Evolutionary conservation across 2,888 invertebrate genomes (phyloP).

Genomic region (Drosophila hamatofila): DNA sequence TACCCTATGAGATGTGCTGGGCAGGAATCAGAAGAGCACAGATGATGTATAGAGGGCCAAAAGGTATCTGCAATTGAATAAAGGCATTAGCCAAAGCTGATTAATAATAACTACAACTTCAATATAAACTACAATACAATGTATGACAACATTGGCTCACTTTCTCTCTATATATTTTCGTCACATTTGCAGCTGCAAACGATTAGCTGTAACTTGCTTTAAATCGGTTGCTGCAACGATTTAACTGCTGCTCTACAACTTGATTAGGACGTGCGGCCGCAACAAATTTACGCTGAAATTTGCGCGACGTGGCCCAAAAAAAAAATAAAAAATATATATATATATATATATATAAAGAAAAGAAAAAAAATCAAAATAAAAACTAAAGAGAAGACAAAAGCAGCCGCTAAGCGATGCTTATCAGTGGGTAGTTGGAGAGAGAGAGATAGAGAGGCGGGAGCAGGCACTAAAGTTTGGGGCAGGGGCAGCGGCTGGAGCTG

Average conservation of each 20-base stretch:
- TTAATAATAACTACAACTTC: not conserved
- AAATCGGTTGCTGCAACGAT: slow-evolving; percentile 30
- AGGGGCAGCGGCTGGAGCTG: slow-evolving; percentile 7
- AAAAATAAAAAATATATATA: slow-evolving; percentile 8
- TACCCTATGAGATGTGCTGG: not conserved
- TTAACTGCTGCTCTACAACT: slow-evolving; percentile 43
- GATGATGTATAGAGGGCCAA: not conserved
- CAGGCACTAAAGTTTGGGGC: not conserved
- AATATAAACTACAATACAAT: too few species aligned
- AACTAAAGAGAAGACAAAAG: slow-evolving; percentile 29
- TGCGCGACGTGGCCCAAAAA: slow-evolving; percentile 33
- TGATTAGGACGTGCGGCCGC: slow-evolving; percentile 57
- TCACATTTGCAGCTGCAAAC: slow-evolving; percentile 68
- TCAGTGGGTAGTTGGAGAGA: slow-evolving; percentile 24
- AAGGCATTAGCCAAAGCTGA: not conserved
- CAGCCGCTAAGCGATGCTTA: slow-evolving; percentile 36
- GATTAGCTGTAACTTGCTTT: slow-evolving; percentile 57
- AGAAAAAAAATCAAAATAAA: slow-evolving; percentile 13
- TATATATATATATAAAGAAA: too few species aligned
- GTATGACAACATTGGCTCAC: not conserved
- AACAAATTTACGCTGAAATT: slow-evolving; percentile 69
- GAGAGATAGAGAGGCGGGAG: not conserved
- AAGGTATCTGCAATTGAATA: not conserved
- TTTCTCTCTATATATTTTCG: slow-evolving; percentile 5
- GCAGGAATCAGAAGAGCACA: not conserved